Percentiles rank a stretch among this genome's conserved stretches.
phyloP scores from a whole-genome alignment of 2,888 invertebrate genomes.

The Philereme transversata region DNA sequence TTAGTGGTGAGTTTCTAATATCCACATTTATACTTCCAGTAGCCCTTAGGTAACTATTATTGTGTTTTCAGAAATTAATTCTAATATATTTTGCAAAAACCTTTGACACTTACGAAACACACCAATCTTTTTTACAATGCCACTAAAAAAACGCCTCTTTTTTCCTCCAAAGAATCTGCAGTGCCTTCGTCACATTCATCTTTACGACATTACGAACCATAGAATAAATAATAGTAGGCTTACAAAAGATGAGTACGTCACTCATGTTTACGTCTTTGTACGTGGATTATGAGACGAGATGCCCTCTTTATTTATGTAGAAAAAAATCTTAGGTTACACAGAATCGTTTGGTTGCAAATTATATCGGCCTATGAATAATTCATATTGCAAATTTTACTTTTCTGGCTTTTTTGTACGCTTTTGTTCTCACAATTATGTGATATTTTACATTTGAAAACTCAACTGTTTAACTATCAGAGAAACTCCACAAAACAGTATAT shows the following conservation, averaged over 20 bases:
- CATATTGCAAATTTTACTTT: slow-evolving; percentile 33
- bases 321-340: slow-evolving; percentile 56
- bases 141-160: slow-evolving; percentile 43
- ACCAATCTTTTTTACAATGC: slow-evolving; percentile 38
- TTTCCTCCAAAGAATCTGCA: slow-evolving; percentile 46
- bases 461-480: too few relatives aligned
- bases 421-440: too few relatives aligned
- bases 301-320: slow-evolving; percentile 62
- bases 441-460: too few relatives aligned
- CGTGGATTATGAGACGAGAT: slow-evolving; percentile 78
- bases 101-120: slow-evolving; percentile 6
- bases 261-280: slow-evolving; percentile 76
- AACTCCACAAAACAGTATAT: too few relatives aligned
- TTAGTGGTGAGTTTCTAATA: slow-evolving; percentile 23
- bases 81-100: background rate
- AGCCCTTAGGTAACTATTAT: too few relatives aligned
- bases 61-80: background rate
- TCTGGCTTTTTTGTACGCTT: too few relatives aligned
- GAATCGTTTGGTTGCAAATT: slow-evolving; percentile 70
- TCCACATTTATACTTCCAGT: background rate
- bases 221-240: slow-evolving; percentile 40
- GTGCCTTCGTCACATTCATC: slow-evolving; percentile 62
- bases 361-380: slow-evolving; percentile 72
- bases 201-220: slow-evolving; percentile 64
- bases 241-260: slow-evolving; percentile 73